A percentile compares a stretch with the other conserved stretches of the same genome.
These are phyloP conservation scores for Rhabdomys dilectus DNA, from an alignment of 2,113 vertebrate species.

Conservation along the genomic window DNA sequence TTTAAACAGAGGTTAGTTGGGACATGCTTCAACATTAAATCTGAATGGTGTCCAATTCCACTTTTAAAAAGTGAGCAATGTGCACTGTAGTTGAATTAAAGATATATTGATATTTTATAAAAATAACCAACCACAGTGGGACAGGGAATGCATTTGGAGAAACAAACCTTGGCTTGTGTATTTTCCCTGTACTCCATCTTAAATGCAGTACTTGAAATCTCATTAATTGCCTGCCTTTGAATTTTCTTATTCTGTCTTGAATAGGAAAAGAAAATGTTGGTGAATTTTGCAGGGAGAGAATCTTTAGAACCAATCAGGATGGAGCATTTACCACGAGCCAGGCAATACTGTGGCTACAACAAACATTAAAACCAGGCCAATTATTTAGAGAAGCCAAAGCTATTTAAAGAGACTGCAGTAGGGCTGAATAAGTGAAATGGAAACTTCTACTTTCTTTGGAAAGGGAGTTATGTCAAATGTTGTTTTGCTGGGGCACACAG, in stretches of 20 bases:
- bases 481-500: too few species aligned
- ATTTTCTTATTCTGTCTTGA: constrained; percentile 16
- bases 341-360: not conserved
- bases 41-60: constrained; percentile 52
- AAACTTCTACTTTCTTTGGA: too few species aligned
- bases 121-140: constrained; percentile 67
- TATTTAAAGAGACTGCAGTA: not conserved
- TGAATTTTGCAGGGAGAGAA: constrained; percentile 27
- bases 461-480: too few species aligned
- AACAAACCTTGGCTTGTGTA: constrained; percentile 47
- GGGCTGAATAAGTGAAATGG: not conserved
- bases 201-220: constrained; percentile 65
- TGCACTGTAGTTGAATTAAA: constrained; percentile 55
- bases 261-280: constrained; percentile 54
- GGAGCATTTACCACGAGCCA: not conserved
- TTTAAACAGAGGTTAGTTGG: constrained; percentile 63
- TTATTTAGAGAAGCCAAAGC: not conserved
- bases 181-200: constrained; percentile 57
- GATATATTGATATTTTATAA: constrained; percentile 65
- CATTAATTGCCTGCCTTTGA: constrained; percentile 67
- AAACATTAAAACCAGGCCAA: not conserved
- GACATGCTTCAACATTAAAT: constrained; percentile 51
- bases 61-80: constrained; percentile 68
- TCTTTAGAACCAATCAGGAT: not conserved
- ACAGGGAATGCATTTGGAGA: constrained; percentile 59